phyloP scores from a whole-genome alignment of 1,140 invertebrate genomes.

The Pectinophora gossypiella region DNA sequence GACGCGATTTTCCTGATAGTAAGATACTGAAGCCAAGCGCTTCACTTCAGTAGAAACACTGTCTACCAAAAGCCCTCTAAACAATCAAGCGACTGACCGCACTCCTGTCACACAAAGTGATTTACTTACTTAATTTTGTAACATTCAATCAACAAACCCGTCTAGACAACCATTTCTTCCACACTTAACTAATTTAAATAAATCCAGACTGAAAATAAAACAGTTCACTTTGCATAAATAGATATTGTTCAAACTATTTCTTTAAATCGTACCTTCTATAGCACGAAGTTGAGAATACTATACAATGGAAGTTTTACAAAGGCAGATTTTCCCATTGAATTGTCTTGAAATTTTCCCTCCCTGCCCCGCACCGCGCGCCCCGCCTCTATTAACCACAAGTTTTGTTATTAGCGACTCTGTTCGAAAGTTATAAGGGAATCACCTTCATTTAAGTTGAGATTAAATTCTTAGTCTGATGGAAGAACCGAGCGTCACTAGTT shows the following conservation, averaged over 20 bases:
- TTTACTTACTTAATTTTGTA: too few species aligned
- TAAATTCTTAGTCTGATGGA: constrained; percentile 50
- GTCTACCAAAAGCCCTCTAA: too few species aligned
- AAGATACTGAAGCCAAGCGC: too few species aligned
- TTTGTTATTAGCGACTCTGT: constrained; percentile 63
- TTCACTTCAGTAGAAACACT: too few species aligned
- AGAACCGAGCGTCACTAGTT: constrained; percentile 22
- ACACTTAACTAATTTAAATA: too few species aligned
- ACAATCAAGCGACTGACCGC: too few species aligned
- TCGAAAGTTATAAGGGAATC: constrained; percentile 61
- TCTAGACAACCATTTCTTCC: too few species aligned
- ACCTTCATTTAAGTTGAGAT: constrained; percentile 66
- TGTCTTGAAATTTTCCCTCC: constrained; percentile 48
- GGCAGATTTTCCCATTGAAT: constrained; percentile 68
- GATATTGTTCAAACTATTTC: constrained; percentile 7
- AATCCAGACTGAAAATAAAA: too few species aligned
- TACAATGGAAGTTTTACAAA: constrained; percentile 60
- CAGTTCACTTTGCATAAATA: too few species aligned
- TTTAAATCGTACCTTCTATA: not conserved
- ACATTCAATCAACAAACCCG: too few species aligned
- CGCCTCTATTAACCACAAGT: constrained; percentile 59
- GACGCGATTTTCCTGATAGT: too few species aligned
- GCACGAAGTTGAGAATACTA: constrained; percentile 10
- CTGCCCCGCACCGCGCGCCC: constrained; percentile 16
- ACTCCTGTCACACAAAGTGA: too few species aligned